These are phyloP conservation scores for Pseudomyrmex pallidus DNA, from an alignment of 1,140 invertebrate species.

Conservation along the genomic window DNA sequence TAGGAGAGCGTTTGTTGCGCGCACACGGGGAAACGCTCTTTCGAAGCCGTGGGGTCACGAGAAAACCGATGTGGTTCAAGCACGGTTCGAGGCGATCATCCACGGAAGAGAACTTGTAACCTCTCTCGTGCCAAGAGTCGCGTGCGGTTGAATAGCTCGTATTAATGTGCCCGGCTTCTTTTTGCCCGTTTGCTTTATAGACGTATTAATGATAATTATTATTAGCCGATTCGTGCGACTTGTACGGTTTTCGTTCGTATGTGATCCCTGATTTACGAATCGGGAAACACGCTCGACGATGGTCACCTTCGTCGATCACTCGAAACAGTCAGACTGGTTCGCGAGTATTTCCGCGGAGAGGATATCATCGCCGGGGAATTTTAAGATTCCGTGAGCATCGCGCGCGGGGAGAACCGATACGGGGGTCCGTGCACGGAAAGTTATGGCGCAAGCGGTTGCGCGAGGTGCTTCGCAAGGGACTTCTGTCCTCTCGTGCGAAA, in stretches of 20 bases:
- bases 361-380: slow-evolving; percentile 45
- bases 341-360: not conserved
- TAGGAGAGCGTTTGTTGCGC: slow-evolving; percentile 8
- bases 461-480: slow-evolving; percentile 43
- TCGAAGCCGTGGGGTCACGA: slow-evolving; percentile 39
- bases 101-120: slow-evolving; percentile 42
- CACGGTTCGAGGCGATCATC: slow-evolving; percentile 31
- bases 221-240: slow-evolving; percentile 21
- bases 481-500: slow-evolving; percentile 75
- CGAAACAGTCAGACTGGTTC: slow-evolving; percentile 19
- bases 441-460: slow-evolving; percentile 66
- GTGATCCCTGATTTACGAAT: slow-evolving; percentile 11
- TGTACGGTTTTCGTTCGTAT: slow-evolving; percentile 14
- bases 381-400: slow-evolving; percentile 48
- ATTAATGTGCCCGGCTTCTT: slow-evolving; percentile 38
- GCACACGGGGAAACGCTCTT: slow-evolving; percentile 35
- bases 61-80: slow-evolving; percentile 66
- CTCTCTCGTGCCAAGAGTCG: slow-evolving; percentile 58
- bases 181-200: slow-evolving; percentile 42
- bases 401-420: slow-evolving; percentile 55
- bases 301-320: slow-evolving; percentile 30
- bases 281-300: slow-evolving; percentile 12
- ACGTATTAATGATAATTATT: slow-evolving; percentile 55
- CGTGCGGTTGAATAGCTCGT: slow-evolving; percentile 50
- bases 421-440: slow-evolving; percentile 69